Conservation (phyloP, 2,113 vertebrate genomes). For the Alligator mississippiensis region DNA sequence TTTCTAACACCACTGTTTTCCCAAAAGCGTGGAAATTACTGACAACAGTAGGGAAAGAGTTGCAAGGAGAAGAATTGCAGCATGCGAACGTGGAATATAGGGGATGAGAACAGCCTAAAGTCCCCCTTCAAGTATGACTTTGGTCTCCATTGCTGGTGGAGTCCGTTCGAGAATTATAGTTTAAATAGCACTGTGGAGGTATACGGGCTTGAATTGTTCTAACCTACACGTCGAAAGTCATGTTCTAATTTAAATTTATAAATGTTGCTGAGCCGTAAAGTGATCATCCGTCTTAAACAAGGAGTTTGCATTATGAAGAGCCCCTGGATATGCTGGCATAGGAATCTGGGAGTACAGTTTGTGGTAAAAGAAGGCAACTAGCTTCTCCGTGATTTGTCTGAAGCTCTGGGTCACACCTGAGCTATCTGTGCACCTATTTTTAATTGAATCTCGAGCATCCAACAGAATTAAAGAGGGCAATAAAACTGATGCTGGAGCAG, state of each 20-base stretch:
- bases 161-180: not conserved
- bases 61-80: not conserved
- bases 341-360: not conserved
- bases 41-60: not conserved
- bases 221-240: not conserved
- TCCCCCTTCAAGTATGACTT: not conserved
- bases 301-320: not conserved
- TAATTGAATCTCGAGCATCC: not conserved
- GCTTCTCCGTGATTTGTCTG: not conserved
- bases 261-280: not conserved
- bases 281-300: not conserved
- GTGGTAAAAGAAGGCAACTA: not conserved
- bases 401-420: not conserved
- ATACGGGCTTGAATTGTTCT: not conserved
- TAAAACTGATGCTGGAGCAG: not conserved
- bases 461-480: not conserved
- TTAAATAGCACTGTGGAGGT: not conserved
- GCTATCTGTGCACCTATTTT: not conserved
- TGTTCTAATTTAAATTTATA: not conserved
- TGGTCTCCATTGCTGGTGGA: not conserved
- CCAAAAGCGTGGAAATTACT: not conserved
- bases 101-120: not conserved
- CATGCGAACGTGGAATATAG: not conserved
- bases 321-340: not conserved
- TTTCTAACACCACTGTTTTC: not conserved